Evolutionary conservation across 1,140 invertebrate species (phyloP).

Genomic region (Drosophila tropicalis): DNA sequence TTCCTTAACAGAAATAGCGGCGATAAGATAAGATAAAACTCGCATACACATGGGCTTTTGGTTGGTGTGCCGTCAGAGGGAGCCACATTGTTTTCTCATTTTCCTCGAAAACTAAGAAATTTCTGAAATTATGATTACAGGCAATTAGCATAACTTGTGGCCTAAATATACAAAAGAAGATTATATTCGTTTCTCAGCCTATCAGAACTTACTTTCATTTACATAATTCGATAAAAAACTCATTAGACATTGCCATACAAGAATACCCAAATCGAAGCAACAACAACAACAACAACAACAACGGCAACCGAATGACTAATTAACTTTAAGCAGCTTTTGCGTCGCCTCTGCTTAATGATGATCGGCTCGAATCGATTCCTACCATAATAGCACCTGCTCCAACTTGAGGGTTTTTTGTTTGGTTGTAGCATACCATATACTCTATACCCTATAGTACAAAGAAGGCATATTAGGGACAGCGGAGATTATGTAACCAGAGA

Average conservation of each 20-base stretch:
- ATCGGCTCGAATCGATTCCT: constrained; percentile 26
- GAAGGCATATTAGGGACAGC: not conserved
- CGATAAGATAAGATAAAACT: not conserved
- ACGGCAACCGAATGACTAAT: constrained; percentile 69
- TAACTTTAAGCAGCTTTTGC: constrained; percentile 67
- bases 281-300: constrained; percentile 8
- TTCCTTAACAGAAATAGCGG: not conserved
- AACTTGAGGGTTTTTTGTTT: not conserved
- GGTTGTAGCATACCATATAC: too few species aligned
- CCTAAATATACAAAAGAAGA: not conserved
- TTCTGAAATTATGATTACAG: constrained; percentile 21
- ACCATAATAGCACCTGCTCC: constrained; percentile 50
- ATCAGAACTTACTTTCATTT: constrained; percentile 62
- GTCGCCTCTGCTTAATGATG: constrained; percentile 28
- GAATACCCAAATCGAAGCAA: constrained; percentile 29
- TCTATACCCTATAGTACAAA: not conserved
- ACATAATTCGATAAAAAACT: constrained; percentile 75
- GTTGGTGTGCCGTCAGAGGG: not conserved
- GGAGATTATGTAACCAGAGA: not conserved
- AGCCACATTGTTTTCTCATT: constrained; percentile 67
- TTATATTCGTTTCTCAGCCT: constrained; percentile 39
- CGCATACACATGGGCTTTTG: too few species aligned
- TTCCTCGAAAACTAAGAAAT: constrained; percentile 57
- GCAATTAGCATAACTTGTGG: constrained; percentile 68
- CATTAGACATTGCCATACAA: constrained; percentile 54